Evolutionary conservation across 2,797 vertebrate genomes (phyloP).

Genomic region (Mormyrus hasselquistii): DNA sequence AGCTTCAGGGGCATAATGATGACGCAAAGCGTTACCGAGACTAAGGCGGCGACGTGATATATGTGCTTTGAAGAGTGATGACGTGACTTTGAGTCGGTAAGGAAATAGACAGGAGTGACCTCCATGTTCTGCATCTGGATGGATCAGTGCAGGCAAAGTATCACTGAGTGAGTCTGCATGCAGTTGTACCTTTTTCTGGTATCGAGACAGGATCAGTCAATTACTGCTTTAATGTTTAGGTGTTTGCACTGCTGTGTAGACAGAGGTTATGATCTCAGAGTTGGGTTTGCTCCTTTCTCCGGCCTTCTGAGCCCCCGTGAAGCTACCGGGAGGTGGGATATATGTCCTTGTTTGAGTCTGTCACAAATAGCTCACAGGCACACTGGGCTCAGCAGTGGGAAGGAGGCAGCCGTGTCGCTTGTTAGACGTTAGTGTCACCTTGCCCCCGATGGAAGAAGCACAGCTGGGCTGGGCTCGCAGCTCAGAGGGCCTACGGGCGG

Average conservation of each 20-base stretch:
- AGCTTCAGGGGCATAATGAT: neutral
- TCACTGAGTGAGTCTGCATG: neutral
- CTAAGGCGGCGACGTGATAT: neutral
- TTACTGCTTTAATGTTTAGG: neutral
- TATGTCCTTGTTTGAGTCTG: neutral
- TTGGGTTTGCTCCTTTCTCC: neutral
- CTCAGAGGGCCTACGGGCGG: neutral
- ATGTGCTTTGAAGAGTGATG: neutral
- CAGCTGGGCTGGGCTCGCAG: neutral
- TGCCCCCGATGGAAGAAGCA: neutral
- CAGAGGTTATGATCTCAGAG: neutral
- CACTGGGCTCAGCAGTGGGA: neutral
- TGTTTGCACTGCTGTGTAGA: neutral
- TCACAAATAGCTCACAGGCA: neutral
- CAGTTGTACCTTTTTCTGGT: neutral
- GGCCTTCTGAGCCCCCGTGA: neutral
- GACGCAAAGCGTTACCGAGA: neutral
- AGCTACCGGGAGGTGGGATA: neutral
- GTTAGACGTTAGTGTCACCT: neutral
- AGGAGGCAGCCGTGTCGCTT: neutral
- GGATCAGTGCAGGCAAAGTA: neutral
- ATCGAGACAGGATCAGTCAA: neutral
- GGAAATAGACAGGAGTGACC: neutral
- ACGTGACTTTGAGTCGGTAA: neutral
- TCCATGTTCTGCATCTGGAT: neutral